phyloP scores from a whole-genome alignment of 2,888 invertebrate species.

The Hecatera dysodea region DNA sequence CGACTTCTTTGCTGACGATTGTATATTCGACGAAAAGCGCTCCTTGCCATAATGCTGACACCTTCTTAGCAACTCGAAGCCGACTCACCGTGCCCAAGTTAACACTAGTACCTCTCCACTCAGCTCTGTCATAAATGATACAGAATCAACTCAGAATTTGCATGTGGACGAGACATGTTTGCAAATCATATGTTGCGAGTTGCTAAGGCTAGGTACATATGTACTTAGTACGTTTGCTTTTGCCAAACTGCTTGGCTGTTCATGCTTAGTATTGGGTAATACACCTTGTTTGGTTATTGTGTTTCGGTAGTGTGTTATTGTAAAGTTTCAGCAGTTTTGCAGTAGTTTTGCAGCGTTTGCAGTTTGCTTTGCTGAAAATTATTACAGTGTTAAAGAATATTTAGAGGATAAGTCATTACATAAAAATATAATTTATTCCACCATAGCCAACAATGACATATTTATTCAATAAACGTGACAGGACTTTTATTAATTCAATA shows the following conservation, averaged over 20 bases:
- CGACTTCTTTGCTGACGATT: background rate
- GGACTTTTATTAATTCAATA: too few species aligned
- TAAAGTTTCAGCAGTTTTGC: background rate
- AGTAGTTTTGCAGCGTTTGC: too few species aligned
- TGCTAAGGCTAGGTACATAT: constrained; percentile 63
- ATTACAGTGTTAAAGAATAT: too few species aligned
- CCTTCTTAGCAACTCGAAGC: background rate
- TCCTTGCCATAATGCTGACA: background rate
- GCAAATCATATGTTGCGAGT: constrained; percentile 77
- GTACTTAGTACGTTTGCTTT: constrained; percentile 55
- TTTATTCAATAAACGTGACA: too few species aligned
- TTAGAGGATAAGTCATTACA: too few species aligned
- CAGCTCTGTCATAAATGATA: constrained; percentile 75
- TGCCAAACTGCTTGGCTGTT: constrained; percentile 31
- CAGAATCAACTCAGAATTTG: constrained; percentile 75
- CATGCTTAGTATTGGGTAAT: constrained; percentile 44
- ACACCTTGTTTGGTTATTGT: constrained; percentile 25
- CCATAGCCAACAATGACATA: too few species aligned
- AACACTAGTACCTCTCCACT: constrained; percentile 58
- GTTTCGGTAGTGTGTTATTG: background rate
- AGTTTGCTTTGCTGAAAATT: background rate
- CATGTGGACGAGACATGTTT: constrained; percentile 77
- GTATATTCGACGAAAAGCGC: background rate
- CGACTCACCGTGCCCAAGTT: background rate
- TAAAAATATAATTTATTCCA: too few species aligned